Evolutionary conservation across 2,797 vertebrate species (phyloP).

Genomic region (Amblyraja radiata): DNA sequence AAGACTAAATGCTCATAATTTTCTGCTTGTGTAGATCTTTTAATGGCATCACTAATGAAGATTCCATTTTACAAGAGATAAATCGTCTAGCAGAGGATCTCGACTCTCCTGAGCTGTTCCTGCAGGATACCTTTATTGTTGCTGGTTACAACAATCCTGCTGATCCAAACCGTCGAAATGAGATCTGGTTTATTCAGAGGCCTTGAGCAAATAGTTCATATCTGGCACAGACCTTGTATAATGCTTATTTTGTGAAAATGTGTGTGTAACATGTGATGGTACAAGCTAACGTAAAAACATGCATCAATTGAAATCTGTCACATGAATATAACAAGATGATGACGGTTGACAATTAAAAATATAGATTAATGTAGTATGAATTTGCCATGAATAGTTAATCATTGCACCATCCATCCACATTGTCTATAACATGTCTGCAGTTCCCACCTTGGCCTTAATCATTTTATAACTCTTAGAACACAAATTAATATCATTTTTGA

Average conservation of each 20-base stretch:
- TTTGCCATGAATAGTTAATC: neutral
- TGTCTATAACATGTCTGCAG: no score
- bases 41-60: constrained; percentile 71
- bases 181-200: constrained; percentile 79
- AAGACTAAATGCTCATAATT: neutral
- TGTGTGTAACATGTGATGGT: neutral
- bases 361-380: no score
- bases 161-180: constrained; percentile 67
- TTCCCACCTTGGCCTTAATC: no score
- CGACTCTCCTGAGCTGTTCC: constrained; percentile 55
- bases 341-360: neutral
- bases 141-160: constrained; percentile 81
- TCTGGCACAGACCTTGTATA: neutral
- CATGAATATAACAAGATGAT: neutral
- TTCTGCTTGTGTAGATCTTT: constrained; percentile 60
- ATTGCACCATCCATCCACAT: no score
- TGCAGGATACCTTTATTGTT: constrained; percentile 71
- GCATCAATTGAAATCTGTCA: neutral
- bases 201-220: constrained; percentile 47
- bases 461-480: no score
- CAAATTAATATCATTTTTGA: no score
- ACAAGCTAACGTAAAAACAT: neutral
- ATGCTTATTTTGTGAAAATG: neutral
- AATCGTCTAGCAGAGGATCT: constrained; percentile 62
- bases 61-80: constrained; percentile 68